These are phyloP conservation scores for Homarus gammarus DNA, from an alignment of 2,888 invertebrate genomes.

Conservation along the genomic window DNA sequence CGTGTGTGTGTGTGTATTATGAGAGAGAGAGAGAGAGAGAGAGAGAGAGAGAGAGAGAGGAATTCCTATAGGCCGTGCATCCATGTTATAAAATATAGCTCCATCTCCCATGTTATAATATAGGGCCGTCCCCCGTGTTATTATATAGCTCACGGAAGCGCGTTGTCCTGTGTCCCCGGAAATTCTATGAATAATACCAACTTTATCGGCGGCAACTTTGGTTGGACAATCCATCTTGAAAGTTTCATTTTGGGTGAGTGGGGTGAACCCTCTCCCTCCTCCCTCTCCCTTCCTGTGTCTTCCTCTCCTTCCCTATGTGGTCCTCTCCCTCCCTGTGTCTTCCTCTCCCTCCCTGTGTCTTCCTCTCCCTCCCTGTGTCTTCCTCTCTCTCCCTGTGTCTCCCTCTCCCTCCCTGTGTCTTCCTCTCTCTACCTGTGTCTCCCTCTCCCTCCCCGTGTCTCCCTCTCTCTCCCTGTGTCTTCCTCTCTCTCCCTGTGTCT, in stretches of 20 bases:
- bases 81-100: not conserved
- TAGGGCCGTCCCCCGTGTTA: not conserved
- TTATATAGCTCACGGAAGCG: conserved; percentile 30
- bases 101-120: not conserved
- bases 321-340: not conserved
- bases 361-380: not conserved
- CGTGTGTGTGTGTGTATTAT: too few species aligned
- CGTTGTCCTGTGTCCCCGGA: conserved; percentile 47
- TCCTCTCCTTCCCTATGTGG: not conserved
- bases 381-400: not conserved
- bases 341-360: not conserved
- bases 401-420: not conserved
- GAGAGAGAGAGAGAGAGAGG: too few species aligned
- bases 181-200: conserved; percentile 66
- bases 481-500: not conserved
- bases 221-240: conserved; percentile 57
- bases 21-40: too few species aligned
- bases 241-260: conserved; percentile 58
- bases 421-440: not conserved
- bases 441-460: not conserved
- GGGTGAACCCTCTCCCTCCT: not conserved
- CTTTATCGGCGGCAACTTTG: conserved; percentile 57
- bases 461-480: not conserved
- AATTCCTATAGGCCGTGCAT: too few species aligned
- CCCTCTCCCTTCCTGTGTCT: not conserved